phyloP scores from a whole-genome alignment of 2,113 vertebrate species.

The Mystacornis crossleyi region DNA sequence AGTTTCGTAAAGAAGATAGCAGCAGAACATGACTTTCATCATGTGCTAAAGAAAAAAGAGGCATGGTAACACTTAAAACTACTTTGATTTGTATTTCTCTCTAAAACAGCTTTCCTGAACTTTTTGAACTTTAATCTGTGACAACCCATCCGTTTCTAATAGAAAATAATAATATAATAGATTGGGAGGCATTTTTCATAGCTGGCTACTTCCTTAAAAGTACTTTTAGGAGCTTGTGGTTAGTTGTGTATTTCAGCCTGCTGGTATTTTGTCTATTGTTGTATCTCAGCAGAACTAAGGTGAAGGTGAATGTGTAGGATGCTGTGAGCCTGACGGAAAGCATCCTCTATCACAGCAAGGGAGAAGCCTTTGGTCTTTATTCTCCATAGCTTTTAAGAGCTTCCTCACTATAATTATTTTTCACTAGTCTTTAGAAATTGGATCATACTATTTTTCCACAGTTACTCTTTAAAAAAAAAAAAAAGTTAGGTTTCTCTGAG shows the following conservation, averaged over 20 bases:
- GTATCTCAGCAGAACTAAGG: not conserved
- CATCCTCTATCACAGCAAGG: not conserved
- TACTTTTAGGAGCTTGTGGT: not conserved
- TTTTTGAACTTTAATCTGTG: not conserved
- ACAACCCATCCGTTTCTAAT: not conserved
- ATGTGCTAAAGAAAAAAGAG: constrained; percentile 94
- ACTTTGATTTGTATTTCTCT: not conserved
- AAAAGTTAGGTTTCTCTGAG: not conserved
- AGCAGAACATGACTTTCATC: constrained; percentile 86
- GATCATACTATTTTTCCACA: not conserved
- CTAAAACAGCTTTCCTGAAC: not conserved
- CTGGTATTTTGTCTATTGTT: not conserved
- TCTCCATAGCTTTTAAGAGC: not conserved
- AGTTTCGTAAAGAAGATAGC: constrained; percentile 92
- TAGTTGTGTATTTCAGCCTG: not conserved
- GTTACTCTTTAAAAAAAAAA: not conserved
- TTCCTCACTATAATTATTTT: not conserved
- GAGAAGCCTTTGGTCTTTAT: not conserved
- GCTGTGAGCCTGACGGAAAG: not conserved
- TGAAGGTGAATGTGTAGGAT: not conserved
- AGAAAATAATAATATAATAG: not conserved
- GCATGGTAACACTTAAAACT: constrained; percentile 74
- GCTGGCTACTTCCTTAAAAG: not conserved
- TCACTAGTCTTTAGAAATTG: not conserved
- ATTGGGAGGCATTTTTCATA: not conserved